Percentiles rank a stretch among this genome's conserved stretches.
These are phyloP conservation scores for Apteryx mantelli DNA, from an alignment of 2,113 vertebrate genomes.

Conservation along the genomic window DNA sequence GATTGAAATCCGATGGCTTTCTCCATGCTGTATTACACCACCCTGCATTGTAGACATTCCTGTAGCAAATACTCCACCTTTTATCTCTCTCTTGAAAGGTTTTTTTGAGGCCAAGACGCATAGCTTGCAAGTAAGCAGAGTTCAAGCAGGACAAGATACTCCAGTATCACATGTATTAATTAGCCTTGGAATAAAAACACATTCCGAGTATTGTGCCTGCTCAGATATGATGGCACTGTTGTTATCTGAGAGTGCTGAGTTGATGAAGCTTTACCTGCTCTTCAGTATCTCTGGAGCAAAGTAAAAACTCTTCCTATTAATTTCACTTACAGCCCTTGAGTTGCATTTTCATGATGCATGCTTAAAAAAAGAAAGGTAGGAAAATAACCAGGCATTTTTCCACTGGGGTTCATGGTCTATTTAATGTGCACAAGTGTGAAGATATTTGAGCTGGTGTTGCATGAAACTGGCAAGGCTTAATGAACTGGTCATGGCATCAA, in stretches of 20 bases:
- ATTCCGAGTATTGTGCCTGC: neutral
- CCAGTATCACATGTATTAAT: neutral
- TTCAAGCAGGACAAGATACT: neutral
- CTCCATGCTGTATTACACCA: neutral
- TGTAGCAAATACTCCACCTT: neutral
- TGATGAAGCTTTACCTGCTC: neutral
- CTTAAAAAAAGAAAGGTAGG: neutral
- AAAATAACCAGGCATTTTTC: neutral
- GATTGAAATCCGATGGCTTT: neutral
- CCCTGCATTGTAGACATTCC: neutral
- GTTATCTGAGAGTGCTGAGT: neutral
- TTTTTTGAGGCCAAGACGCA: neutral
- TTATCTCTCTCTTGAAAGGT: neutral
- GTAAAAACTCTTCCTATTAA: neutral
- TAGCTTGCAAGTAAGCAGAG: too few species aligned
- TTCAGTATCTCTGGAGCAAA: neutral
- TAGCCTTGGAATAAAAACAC: neutral
- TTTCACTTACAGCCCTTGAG: neutral
- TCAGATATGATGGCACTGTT: neutral
- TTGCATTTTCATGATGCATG: neutral
- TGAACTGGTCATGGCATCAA: neutral
- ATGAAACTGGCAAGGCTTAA: neutral
- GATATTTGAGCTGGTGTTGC: neutral
- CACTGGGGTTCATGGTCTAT: neutral
- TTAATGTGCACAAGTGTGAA: neutral